Evolutionary conservation across 2,113 vertebrate genomes (phyloP).

Genomic region (Caranx ignobilis): DNA sequence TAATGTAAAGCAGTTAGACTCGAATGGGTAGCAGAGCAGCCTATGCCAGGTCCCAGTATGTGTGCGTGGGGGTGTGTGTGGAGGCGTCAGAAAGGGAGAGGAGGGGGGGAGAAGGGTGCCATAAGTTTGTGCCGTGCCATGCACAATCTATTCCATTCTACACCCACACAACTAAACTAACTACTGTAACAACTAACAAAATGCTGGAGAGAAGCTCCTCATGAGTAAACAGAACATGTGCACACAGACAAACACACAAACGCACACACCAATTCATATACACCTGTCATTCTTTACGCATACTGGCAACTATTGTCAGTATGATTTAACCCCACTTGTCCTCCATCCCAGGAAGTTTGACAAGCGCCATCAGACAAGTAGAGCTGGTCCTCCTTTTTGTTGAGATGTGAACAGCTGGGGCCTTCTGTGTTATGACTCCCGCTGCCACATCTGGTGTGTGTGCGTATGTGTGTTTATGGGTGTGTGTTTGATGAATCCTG

Average conservation of each 20-base stretch:
- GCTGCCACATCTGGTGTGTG: slow-evolving; percentile 68
- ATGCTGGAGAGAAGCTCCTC: slow-evolving; percentile 42
- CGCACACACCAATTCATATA: slow-evolving; percentile 28
- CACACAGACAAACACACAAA: slow-evolving; percentile 11
- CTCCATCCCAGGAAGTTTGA: slow-evolving; percentile 49
- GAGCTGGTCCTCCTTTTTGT: slow-evolving; percentile 44
- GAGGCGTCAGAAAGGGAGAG: slow-evolving; percentile 65
- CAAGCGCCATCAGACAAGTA: slow-evolving; percentile 27
- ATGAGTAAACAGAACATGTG: slow-evolving; percentile 32
- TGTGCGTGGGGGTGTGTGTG: slow-evolving; percentile 67
- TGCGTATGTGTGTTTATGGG: not conserved
- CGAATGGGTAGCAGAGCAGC: slow-evolving; percentile 46
- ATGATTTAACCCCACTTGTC: slow-evolving; percentile 67
- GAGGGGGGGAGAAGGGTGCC: slow-evolving; percentile 47
- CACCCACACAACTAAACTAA: slow-evolving; percentile 76
- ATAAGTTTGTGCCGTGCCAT: slow-evolving; percentile 80
- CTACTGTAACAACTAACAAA: slow-evolving; percentile 58
- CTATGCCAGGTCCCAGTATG: slow-evolving; percentile 68
- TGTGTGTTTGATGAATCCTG: slow-evolving; percentile 45
- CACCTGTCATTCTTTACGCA: slow-evolving; percentile 41
- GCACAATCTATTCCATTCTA: slow-evolving; percentile 70
- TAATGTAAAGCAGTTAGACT: slow-evolving; percentile 69
- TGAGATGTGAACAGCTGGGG: slow-evolving; percentile 71
- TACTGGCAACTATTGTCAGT: slow-evolving; percentile 53
- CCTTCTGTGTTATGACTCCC: slow-evolving; percentile 67